A percentile compares a stretch with the other conserved stretches of the same genome.
phyloP scores from a whole-genome alignment of 1,140 invertebrate genomes.

The Lepidurus couesii region DNA sequence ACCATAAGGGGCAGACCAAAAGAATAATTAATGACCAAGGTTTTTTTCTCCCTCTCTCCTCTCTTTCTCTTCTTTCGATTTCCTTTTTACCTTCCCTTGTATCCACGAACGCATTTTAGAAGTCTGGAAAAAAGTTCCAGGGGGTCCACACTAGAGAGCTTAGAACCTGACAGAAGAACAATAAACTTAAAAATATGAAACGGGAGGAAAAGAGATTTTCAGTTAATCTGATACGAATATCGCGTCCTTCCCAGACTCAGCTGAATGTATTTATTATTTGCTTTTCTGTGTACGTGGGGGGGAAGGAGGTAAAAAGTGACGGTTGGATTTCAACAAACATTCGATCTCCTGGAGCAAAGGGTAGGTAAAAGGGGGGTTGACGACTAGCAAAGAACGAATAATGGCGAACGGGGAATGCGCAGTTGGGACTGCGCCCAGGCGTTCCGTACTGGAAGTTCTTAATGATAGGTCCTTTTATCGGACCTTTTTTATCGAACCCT shows the following conservation, averaged over 20 bases:
- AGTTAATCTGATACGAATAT: conserved; percentile 12
- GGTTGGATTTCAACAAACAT: neutral
- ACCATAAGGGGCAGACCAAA: conserved; percentile 21
- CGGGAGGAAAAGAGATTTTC: neutral
- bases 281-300: neutral
- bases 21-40: conserved; percentile 7
- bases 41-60: neutral
- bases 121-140: neutral
- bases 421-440: neutral
- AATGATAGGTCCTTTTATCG: neutral
- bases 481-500: neutral
- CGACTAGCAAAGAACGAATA: conserved; percentile 4
- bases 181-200: neutral
- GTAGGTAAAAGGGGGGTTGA: neutral
- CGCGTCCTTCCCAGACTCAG: neutral
- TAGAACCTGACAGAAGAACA: neutral
- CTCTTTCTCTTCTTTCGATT: neutral
- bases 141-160: neutral
- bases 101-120: neutral
- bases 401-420: conserved; percentile 13
- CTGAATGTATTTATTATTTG: neutral
- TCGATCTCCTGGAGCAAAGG: neutral
- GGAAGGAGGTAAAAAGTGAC: neutral
- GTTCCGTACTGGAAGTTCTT: neutral
- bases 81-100: neutral